A percentile compares a stretch with the other conserved stretches of the same genome.
phyloP scores from a whole-genome alignment of 1,140 invertebrate genomes.

The Microplitis mediator region DNA sequence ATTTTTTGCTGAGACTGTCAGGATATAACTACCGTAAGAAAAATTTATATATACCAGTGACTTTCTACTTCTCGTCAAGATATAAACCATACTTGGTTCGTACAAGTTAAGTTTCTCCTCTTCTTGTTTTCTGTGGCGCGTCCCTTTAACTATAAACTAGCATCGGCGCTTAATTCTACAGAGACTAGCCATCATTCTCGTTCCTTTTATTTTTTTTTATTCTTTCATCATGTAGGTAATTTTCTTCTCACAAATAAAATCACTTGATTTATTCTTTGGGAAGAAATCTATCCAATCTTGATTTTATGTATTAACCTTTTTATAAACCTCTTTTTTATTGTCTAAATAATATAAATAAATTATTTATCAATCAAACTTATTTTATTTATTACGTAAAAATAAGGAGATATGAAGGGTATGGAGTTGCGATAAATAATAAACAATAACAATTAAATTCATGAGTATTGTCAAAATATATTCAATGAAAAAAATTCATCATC shows the following conservation, averaged over 20 bases:
- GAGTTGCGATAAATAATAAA: conserved; percentile 10
- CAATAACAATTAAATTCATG: conserved; percentile 17
- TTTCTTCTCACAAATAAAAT: conserved; percentile 19
- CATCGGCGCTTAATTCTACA: conserved; percentile 15
- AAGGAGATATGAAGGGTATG: neutral
- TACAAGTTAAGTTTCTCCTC: conserved; percentile 35
- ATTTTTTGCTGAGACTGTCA: too few species aligned
- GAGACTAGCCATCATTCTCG: too few species aligned
- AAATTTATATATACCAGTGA: neutral
- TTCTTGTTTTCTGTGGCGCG: conserved; percentile 34
- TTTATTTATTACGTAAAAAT: neutral
- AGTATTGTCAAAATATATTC: conserved; percentile 56
- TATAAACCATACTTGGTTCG: conserved; percentile 35
- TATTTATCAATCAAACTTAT: neutral
- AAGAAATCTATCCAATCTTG: conserved; percentile 5
- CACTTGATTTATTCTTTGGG: conserved; percentile 22
- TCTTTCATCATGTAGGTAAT: neutral
- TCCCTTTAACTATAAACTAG: conserved; percentile 31
- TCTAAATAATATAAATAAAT: neutral
- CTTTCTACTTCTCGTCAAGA: conserved; percentile 37
- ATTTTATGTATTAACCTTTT: neutral
- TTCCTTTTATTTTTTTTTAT: neutral
- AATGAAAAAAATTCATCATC: conserved; percentile 51
- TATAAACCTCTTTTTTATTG: neutral
- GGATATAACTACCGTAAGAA: too few species aligned